Base-by-base conservation (phyloP, 1,140 invertebrate genomes). In the Cyphomyrmex costatus region DNA sequence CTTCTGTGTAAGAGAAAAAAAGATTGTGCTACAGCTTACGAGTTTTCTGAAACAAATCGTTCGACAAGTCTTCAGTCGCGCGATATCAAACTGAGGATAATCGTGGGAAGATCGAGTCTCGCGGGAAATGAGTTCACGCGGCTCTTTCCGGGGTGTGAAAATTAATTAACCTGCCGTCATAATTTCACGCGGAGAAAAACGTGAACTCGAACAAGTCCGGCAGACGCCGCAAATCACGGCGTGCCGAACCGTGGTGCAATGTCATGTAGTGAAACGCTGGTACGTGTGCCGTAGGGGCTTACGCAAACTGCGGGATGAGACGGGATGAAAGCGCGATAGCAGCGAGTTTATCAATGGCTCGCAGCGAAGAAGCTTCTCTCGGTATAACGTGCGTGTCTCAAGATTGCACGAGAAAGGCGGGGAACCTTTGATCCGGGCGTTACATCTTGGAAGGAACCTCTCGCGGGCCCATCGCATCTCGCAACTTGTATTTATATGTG, bases 401-500 rank as follows among this genome's bases (percentile, higher is more conserved):
- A 56, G 65, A 71, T 80, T 80, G 79, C 79, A 70, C 79, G 53
- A 73, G 68, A 83, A 60, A 83, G 56, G 53, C 53, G 53, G 56
- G 56, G 66, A 60, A 83, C 79, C 79, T 83, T 83, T 83, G 79
- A 83, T 74, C 79, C 79, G 79, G 53, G 51, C 79, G 68, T 73
- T 83, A 73, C 68, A 83, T 73, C 79, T 74, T 53, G 53, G 19
- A 19, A 73, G 21, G 36, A 46, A 21, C 30, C 16, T 56, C 33
- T 42, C 27, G 27, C 33, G 63, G 53, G 24, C 66, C 19, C 66
- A 27, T 21, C 66, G 66, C 51, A 33, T n/a, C 65, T 33, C 51
- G 24, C 53, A 46, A 46, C 24, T 82, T 19, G 36, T 56, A 56
- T 12, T 80, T 70, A 70, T 56, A 70, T 12, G 33, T 42, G 49